Evolutionary conservation across 2,113 vertebrate species (phyloP).

Genomic region (Trachemys scripta): DNA sequence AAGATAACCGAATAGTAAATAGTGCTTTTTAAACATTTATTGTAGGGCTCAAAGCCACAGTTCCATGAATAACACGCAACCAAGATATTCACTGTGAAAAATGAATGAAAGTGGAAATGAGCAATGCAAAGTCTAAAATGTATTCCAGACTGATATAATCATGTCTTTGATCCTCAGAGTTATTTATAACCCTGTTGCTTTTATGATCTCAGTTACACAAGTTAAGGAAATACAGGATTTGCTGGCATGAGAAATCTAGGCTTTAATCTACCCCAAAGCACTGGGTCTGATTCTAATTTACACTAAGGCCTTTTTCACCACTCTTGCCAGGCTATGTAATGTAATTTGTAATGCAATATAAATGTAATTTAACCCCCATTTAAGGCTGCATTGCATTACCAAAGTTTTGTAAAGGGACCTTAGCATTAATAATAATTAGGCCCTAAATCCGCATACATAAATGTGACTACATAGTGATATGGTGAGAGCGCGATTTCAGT

Average conservation of each 20-base stretch:
- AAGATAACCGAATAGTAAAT: constrained; percentile 49
- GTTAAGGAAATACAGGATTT: background rate
- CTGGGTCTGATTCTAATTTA: background rate
- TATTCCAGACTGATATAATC: background rate
- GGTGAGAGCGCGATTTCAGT: background rate
- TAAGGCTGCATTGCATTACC: background rate
- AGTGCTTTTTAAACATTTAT: constrained; percentile 32
- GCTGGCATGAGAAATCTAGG: background rate
- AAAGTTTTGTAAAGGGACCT: background rate
- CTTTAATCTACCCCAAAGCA: background rate
- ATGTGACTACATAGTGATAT: background rate
- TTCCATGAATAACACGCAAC: constrained; percentile 35
- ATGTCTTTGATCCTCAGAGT: background rate
- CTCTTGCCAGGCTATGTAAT: background rate
- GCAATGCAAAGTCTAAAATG: background rate
- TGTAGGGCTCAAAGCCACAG: constrained; percentile 45
- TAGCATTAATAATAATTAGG: background rate
- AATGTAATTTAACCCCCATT: background rate
- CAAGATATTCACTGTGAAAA: constrained; percentile 29
- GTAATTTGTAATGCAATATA: background rate
- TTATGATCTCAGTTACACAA: background rate
- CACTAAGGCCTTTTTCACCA: background rate
- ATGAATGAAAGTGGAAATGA: constrained; percentile 45
- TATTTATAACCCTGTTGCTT: background rate
- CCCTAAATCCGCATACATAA: background rate